phyloP scores from a whole-genome alignment of 2,113 vertebrate genomes.

The Nicator chloris region DNA sequence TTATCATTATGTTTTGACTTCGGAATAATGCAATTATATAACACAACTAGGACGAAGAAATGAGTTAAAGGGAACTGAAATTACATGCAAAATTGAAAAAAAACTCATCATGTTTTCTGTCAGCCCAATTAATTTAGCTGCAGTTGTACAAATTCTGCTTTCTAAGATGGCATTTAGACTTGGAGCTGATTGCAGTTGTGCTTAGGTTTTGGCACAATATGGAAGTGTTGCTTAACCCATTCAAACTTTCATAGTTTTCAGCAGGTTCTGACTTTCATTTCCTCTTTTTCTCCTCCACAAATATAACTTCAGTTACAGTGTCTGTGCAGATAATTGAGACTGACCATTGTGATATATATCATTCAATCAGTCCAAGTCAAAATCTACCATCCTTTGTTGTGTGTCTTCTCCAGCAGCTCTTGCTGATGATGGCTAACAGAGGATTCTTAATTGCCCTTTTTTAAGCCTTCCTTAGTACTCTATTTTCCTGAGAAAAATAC shows the following conservation, averaged over 20 bases:
- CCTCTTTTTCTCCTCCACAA: background rate
- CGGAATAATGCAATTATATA: background rate
- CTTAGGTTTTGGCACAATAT: background rate
- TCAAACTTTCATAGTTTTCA: background rate
- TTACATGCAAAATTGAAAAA: background rate
- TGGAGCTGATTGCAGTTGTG: background rate
- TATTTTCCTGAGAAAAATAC: background rate
- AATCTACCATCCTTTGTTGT: background rate
- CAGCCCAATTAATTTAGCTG: background rate
- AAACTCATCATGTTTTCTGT: background rate
- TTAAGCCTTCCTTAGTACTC: background rate
- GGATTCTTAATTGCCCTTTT: background rate
- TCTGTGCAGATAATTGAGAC: background rate
- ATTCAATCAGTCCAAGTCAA: background rate
- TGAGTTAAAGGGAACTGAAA: background rate
- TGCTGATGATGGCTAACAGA: background rate
- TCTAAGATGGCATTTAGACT: background rate
- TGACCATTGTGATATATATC: background rate
- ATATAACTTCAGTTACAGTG: background rate
- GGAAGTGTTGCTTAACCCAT: background rate
- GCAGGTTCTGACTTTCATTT: background rate
- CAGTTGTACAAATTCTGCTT: background rate
- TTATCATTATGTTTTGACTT: conserved; percentile 8
- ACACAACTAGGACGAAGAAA: background rate
- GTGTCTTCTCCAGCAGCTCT: background rate